Evolutionary conservation across 2,888 invertebrate species (phyloP).

Genomic region (Acronicta leporina): DNA sequence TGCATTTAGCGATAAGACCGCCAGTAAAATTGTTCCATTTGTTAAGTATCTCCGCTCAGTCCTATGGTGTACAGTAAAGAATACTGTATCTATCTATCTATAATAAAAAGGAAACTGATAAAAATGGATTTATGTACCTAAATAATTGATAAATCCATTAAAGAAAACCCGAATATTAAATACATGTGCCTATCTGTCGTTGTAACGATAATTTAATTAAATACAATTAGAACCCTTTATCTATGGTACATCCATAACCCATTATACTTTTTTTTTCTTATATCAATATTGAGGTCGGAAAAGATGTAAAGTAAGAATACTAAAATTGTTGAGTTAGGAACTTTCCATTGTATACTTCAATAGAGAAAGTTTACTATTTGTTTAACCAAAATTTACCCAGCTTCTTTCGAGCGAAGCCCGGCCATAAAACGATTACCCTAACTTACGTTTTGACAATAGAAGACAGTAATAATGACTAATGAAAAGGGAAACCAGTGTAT

Average conservation of each 20-base stretch:
- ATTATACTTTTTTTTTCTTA: constrained; percentile 43
- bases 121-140: background rate
- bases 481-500: too few relatives aligned
- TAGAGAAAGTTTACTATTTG: too few relatives aligned
- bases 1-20: too few relatives aligned
- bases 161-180: constrained; percentile 5
- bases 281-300: constrained; percentile 25
- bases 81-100: too few relatives aligned
- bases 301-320: background rate
- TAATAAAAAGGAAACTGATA: background rate
- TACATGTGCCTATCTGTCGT: constrained; percentile 3
- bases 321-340: constrained; percentile 1
- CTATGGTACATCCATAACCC: constrained; percentile 41
- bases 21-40: too few relatives aligned
- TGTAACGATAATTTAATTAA: constrained; percentile 48
- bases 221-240: constrained; percentile 44
- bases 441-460: too few relatives aligned
- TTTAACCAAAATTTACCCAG: too few relatives aligned
- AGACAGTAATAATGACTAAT: too few relatives aligned
- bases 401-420: too few relatives aligned
- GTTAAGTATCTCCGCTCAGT: too few relatives aligned
- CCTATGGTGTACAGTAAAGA: too few relatives aligned
- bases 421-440: too few relatives aligned
- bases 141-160: constrained; percentile 9
- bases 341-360: constrained; percentile 2